Evolutionary conservation across 2,113 vertebrate genomes (phyloP).

Genomic region (Argyrosomus japonicus): DNA sequence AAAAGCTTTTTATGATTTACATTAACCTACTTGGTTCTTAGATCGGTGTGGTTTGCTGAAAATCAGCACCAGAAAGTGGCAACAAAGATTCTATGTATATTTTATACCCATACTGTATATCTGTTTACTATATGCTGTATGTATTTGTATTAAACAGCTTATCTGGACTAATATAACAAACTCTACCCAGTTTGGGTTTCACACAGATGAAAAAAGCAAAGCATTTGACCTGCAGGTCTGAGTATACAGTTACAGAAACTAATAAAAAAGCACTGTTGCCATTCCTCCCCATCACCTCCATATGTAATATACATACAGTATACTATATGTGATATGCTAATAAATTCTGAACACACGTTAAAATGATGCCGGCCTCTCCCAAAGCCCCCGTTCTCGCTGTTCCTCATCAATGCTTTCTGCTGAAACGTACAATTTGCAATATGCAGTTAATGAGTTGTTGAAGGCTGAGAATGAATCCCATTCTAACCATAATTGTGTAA

Average conservation of each 20-base stretch:
- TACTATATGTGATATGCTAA: conserved; percentile 72
- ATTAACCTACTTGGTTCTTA: not conserved
- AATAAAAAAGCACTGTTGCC: conserved; percentile 16
- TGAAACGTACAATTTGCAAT: conserved; percentile 85
- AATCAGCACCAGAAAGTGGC: conserved; percentile 12
- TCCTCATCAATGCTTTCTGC: conserved; percentile 85
- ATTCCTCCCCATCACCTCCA: not conserved
- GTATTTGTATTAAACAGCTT: conserved; percentile 3
- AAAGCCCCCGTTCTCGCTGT: conserved; percentile 69
- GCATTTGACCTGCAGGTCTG: conserved; percentile 37
- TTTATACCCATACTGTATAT: not conserved
- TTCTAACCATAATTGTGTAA: conserved; percentile 84
- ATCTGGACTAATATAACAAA: conserved; percentile 64
- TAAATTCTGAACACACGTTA: conserved; percentile 74
- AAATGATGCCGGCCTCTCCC: conserved; percentile 68
- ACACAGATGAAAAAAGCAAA: conserved; percentile 25
- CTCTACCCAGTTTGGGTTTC: conserved; percentile 14
- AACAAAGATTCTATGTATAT: not conserved
- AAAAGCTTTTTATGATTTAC: conserved; percentile 1
- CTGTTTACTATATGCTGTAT: not conserved
- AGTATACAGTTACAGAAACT: not conserved
- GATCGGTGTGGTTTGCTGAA: not conserved
- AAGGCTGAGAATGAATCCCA: conserved; percentile 85
- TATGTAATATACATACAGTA: conserved; percentile 42
- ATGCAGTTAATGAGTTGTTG: conserved; percentile 87